Conservation (phyloP, 2,113 vertebrate genomes). For the Bungarus multicinctus region DNA sequence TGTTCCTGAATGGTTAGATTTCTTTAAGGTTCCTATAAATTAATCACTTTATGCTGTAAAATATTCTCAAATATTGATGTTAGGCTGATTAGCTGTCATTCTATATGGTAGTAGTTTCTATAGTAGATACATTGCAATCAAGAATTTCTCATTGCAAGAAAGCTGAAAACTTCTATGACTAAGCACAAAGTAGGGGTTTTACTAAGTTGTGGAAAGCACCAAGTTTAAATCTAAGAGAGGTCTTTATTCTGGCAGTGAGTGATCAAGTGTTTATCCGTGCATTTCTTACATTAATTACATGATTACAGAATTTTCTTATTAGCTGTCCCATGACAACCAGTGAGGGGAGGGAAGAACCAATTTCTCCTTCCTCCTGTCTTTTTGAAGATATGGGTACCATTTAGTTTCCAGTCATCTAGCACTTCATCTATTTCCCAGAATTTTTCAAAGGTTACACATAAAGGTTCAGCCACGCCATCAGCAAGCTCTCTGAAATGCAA, state of each 20-base stretch:
- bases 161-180: neutral
- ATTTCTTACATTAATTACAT: neutral
- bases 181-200: neutral
- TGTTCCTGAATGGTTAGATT: neutral
- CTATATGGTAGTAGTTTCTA: neutral
- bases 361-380: neutral
- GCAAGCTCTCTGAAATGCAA: neutral
- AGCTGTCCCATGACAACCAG: neutral
- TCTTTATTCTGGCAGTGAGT: neutral
- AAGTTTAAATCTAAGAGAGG: neutral
- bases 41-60: neutral
- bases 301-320: neutral
- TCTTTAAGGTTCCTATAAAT: neutral
- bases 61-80: neutral
- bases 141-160: neutral
- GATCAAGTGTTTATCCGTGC: neutral
- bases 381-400: neutral
- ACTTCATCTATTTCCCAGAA: neutral
- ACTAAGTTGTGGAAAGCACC: neutral
- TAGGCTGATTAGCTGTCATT: neutral
- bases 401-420: neutral
- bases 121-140: neutral
- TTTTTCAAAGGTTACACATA: neutral
- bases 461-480: neutral
- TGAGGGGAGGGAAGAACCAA: neutral